phyloP scores from a whole-genome alignment of 1,140 invertebrate genomes.

The Anadara kagoshimensis region DNA sequence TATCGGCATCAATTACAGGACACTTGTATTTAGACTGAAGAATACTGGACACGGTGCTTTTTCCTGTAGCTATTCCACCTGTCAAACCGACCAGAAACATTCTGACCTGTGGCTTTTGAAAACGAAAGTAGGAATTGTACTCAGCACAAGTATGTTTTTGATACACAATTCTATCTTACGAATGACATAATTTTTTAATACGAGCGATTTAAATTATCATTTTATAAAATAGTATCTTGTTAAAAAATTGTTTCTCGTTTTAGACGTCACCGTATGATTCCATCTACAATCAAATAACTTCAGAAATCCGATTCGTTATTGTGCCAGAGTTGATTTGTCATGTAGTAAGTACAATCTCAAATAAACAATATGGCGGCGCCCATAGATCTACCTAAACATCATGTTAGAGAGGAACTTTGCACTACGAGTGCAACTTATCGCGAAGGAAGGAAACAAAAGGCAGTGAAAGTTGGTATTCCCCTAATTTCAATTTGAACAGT shows the following conservation, averaged over 20 bases:
- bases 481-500: too few species aligned
- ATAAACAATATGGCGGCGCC: conserved; percentile 50
- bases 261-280: too few species aligned
- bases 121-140: too few species aligned
- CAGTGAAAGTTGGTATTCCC: conserved; percentile 82
- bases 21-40: conserved; percentile 81
- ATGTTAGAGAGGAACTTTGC: conserved; percentile 81
- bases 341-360: too few species aligned
- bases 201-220: not conserved
- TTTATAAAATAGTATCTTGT: too few species aligned
- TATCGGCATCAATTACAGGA: conserved; percentile 89
- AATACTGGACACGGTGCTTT: conserved; percentile 85
- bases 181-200: not conserved
- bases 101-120: not conserved
- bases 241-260: too few species aligned
- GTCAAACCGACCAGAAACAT: conserved; percentile 92
- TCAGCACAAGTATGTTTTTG: too few species aligned
- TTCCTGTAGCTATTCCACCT: conserved; percentile 90
- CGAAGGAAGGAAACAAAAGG: conserved; percentile 87
- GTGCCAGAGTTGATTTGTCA: too few species aligned
- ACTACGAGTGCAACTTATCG: conserved; percentile 83
- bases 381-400: conserved; percentile 75
- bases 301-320: too few species aligned
- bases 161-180: not conserved
- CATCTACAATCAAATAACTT: too few species aligned